Evolutionary conservation across 1,140 invertebrate species (phyloP), one percentile per base, ranked within the genome.

Genomic region (Rhizoglyphus robini): DNA sequence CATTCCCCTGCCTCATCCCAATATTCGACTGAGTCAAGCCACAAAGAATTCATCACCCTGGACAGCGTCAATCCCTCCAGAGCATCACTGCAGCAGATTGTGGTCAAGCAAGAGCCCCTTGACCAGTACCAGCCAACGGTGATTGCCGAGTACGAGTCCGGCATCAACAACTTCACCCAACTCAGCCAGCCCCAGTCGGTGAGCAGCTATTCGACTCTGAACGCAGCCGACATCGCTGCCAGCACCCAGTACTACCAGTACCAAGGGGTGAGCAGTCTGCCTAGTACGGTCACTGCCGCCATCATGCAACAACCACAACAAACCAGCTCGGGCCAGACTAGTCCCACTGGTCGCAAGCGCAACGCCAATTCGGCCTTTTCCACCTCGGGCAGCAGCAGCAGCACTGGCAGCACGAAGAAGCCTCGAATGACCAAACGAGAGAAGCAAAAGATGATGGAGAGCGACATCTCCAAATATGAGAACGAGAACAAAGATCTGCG

Each of bases 371-470:
- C 51, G 51, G 51, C 51, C 8, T 15, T 8, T 32, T 25, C 51
- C 8, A 41, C 18, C 8, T 41, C 36, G 18, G 20, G 51, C 20
- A 5, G 8, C 51, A 23, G 23, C 20, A 60, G 15, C 58, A 60
- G n/a, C 30, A 59, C 25, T 27, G n/a, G n/a, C 18, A 38, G 15
- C 13, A 38, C 58, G 3, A 60, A 60, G 29, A 60, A 60, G 27
- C 58, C 15, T 23, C 58, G 58, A 34, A 60, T 60, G 58, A 29
- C 58, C 13, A 60, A 60, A 46, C 58, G 58, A n/a, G 58, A 60
- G 27, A 60, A 60, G 27, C 58, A 60, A 46, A 60, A 60, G 27
- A 3, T 60, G 27, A 32, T 60, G 58, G 58, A 60, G 29, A n/a
- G 8, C 1, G 13, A 2, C 29, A 60, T 60, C 36, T 15, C 15